Conservation (phyloP, 2,888 invertebrate genomes). For the Bugulina stolonifera region DNA sequence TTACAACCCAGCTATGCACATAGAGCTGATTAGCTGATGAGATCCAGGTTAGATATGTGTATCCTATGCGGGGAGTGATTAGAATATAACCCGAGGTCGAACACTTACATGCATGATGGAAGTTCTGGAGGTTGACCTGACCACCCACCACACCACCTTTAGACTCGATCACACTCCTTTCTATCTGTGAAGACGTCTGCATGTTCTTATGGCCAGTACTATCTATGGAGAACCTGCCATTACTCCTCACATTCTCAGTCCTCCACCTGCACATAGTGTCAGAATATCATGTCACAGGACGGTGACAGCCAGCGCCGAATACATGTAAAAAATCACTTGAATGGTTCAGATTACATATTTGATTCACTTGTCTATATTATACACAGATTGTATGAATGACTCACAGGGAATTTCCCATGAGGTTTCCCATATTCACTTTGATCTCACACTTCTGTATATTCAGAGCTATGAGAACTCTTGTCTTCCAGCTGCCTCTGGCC, state of each 20-base stretch:
- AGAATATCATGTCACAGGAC: too few relatives aligned
- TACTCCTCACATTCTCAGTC: slow-evolving; percentile 82
- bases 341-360: too few relatives aligned
- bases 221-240: slow-evolving; percentile 85
- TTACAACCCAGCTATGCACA: too few relatives aligned
- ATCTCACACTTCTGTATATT: slow-evolving; percentile 93
- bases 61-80: too few relatives aligned
- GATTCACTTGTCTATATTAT: too few relatives aligned
- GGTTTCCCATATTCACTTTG: slow-evolving; percentile 99
- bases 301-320: too few relatives aligned
- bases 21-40: too few relatives aligned
- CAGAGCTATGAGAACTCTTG: slow-evolving; percentile 86
- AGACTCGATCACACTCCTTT: slow-evolving; percentile 85
- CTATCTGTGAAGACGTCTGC: slow-evolving; percentile 79
- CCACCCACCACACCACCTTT: slow-evolving; percentile 97
- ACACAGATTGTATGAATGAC: too few relatives aligned
- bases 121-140: background rate
- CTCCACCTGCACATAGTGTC: slow-evolving; percentile 68
- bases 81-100: background rate
- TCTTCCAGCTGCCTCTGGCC: slow-evolving; percentile 72
- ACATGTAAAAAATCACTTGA: too few relatives aligned
- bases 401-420: slow-evolving; percentile 93
- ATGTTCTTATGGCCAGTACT: slow-evolving; percentile 90
- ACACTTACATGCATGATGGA: slow-evolving; percentile 17
- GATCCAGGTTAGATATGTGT: too few relatives aligned